Evolutionary conservation across 2,797 vertebrate species (phyloP).

Genomic region (Semotilus atromaculatus): DNA sequence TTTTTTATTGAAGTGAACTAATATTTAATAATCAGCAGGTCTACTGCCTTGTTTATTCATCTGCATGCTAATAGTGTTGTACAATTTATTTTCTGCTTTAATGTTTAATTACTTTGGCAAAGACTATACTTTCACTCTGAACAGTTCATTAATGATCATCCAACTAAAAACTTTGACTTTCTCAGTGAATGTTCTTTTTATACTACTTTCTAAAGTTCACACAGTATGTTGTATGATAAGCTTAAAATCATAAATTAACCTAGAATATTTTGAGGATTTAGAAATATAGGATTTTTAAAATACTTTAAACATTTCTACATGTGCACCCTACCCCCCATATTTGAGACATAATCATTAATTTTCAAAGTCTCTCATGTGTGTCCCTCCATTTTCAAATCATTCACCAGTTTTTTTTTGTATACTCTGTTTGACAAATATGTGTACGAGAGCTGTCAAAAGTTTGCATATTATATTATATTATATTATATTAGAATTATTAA

Average conservation of each 20-base stretch:
- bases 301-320: too few relatives aligned
- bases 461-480: too few relatives aligned
- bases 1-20: conserved; percentile 15
- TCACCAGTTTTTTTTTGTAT: too few relatives aligned
- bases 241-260: neutral
- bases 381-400: too few relatives aligned
- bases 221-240: neutral
- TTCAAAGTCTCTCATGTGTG: too few relatives aligned
- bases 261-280: neutral
- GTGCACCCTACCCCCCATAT: too few relatives aligned
- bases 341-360: too few relatives aligned
- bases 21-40: conserved; percentile 38
- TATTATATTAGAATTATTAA: too few relatives aligned
- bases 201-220: neutral
- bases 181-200: neutral
- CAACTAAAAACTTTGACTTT: neutral
- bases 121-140: conserved; percentile 9
- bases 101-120: conserved; percentile 26
- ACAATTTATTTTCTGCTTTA: conserved; percentile 64
- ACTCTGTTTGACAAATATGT: too few relatives aligned
- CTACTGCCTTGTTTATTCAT: conserved; percentile 26
- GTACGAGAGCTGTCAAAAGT: too few relatives aligned
- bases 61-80: conserved; percentile 25
- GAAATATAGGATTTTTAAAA: too few relatives aligned
- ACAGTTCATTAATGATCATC: neutral